Conservation (phyloP, 2,797 vertebrate species). For the Lepus oiostolus region DNA sequence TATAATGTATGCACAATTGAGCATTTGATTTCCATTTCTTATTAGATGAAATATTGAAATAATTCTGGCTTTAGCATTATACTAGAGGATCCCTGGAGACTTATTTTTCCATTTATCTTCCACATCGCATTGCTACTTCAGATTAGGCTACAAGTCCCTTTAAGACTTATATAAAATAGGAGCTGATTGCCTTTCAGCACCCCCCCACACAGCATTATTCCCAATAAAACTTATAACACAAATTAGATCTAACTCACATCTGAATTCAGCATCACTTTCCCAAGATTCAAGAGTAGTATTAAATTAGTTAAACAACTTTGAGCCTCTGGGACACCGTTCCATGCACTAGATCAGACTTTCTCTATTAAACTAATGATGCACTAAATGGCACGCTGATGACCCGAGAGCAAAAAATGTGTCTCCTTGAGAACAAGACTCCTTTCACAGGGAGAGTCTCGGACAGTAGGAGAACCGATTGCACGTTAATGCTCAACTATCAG, state of each 20-base stretch:
- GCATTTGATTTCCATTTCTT: not conserved
- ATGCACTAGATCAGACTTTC: constrained; percentile 23
- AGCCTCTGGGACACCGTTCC: not conserved
- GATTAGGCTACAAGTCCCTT: not conserved
- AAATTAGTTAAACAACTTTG: constrained; percentile 3
- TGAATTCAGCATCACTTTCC: constrained; percentile 33
- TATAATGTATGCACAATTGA: not conserved
- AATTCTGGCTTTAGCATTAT: not conserved
- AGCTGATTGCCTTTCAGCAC: not conserved
- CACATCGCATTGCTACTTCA: not conserved
- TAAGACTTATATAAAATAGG: not conserved
- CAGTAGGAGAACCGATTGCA: constrained; percentile 7
- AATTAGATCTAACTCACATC: not conserved
- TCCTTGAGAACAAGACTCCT: constrained; percentile 53
- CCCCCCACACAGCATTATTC: not conserved
- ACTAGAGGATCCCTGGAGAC: rapidly evolving
- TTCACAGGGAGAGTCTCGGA: not conserved
- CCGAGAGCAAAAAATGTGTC: constrained; percentile 23
- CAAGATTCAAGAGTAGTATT: not conserved
- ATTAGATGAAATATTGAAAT: not conserved
- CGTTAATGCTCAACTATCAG: constrained; percentile 52
- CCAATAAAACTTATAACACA: not conserved
- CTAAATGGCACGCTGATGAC: not conserved
- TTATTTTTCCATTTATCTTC: not conserved
- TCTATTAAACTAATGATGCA: constrained; percentile 65